Percentiles rank a stretch among this genome's conserved stretches.
Evolutionary conservation across 2,797 vertebrate genomes (phyloP).

Genomic region (Hoplostethus atlanticus): DNA sequence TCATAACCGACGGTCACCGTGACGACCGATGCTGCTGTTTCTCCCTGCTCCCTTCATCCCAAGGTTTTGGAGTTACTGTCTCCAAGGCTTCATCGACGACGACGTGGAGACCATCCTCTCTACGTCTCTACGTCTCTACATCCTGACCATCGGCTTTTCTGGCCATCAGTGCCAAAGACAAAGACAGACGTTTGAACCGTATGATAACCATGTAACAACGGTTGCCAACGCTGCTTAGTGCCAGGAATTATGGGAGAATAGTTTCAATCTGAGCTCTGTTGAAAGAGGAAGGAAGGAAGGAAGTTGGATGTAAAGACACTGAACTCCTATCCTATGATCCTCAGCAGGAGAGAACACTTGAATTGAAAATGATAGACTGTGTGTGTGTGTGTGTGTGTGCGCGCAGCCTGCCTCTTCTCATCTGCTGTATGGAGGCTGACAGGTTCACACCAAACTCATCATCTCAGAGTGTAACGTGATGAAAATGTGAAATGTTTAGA

Average conservation of each 20-base stretch:
- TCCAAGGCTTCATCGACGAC: too few relatives aligned
- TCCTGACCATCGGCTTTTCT: not conserved
- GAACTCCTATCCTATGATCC: conserved; percentile 34
- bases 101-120: too few relatives aligned
- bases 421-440: conserved; percentile 57
- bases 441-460: conserved; percentile 60
- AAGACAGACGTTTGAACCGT: not conserved
- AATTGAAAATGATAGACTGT: not conserved
- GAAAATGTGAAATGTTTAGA: conserved; percentile 55
- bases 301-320: not conserved
- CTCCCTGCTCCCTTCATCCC: too few relatives aligned
- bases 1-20: too few relatives aligned
- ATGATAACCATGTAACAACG: not conserved
- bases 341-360: conserved; percentile 13
- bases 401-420: conserved; percentile 34
- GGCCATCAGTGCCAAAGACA: not conserved
- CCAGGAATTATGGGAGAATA: not conserved
- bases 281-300: too few relatives aligned
- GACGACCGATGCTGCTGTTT: too few relatives aligned
- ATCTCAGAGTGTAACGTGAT: conserved; percentile 61
- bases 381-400: conserved; percentile 19
- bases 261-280: not conserved
- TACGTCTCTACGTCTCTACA: too few relatives aligned
- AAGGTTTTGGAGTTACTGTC: too few relatives aligned
- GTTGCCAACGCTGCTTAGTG: too few relatives aligned